Percentiles rank a stretch among this genome's conserved stretches.
Conservation (phyloP, 1,140 invertebrate genomes). For the Caenorhabditis remanei region DNA sequence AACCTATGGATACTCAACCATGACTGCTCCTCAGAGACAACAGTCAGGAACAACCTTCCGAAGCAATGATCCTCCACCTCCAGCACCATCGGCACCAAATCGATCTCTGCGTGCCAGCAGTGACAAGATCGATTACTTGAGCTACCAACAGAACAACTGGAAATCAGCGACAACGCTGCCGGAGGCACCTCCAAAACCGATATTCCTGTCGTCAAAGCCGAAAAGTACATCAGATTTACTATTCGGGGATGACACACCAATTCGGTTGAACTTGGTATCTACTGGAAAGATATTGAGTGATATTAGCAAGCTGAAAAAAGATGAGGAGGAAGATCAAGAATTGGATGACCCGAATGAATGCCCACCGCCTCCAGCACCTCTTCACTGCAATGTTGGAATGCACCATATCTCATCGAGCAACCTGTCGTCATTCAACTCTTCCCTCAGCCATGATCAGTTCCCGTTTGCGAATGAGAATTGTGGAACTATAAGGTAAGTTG, state of each 20-base stretch:
- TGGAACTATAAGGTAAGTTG: slow-evolving; percentile 87
- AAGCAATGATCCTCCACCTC: slow-evolving; percentile 61
- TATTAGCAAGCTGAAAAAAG: slow-evolving; percentile 27
- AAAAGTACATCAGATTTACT: slow-evolving; percentile 29
- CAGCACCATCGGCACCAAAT: slow-evolving; percentile 55
- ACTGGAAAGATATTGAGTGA: slow-evolving; percentile 62
- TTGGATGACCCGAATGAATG: slow-evolving; percentile 28
- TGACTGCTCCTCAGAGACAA: neutral
- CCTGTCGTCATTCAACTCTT: slow-evolving; percentile 81
- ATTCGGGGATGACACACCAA: neutral
- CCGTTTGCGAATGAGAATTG: slow-evolving; percentile 99
- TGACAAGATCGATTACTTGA: slow-evolving; percentile 65
- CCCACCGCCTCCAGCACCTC: slow-evolving; percentile 63
- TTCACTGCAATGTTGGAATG: slow-evolving; percentile 50
- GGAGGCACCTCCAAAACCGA: slow-evolving; percentile 49
- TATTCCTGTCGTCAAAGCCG: slow-evolving; percentile 22
- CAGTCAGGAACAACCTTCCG: slow-evolving; percentile 5
- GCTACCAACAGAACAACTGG: slow-evolving; percentile 52
- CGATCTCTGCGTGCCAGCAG: slow-evolving; percentile 67
- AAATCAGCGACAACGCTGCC: slow-evolving; percentile 33
- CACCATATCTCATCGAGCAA: slow-evolving; percentile 82
- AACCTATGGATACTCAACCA: neutral
- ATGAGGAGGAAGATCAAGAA: neutral
- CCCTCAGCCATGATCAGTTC: slow-evolving; percentile 86
- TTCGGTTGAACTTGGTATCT: slow-evolving; percentile 53